Evolutionary conservation across 2,888 invertebrate genomes (phyloP).

Genomic region (Neoitamus cyanurus): DNA sequence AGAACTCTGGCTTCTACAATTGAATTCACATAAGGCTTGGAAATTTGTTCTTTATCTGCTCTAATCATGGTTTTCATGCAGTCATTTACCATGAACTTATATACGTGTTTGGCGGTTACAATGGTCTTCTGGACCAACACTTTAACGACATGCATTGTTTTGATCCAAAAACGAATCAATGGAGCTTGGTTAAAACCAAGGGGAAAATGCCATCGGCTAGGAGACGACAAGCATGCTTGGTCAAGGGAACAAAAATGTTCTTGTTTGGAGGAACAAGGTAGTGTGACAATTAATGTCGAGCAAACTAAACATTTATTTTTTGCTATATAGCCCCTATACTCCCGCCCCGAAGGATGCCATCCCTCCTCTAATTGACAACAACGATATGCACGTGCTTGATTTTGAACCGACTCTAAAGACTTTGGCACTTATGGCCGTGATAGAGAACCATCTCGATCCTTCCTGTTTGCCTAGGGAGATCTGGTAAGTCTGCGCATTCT

Average conservation of each 20-base stretch:
- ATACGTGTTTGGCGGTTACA: slow-evolving; percentile 92
- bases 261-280: slow-evolving; percentile 93
- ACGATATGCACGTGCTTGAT: slow-evolving; percentile 85
- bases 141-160: slow-evolving; percentile 87
- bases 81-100: slow-evolving; percentile 81
- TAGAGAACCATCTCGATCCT: slow-evolving; percentile 74
- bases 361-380: slow-evolving; percentile 75
- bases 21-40: too few relatives aligned
- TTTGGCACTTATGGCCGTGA: slow-evolving; percentile 74
- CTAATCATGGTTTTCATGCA: slow-evolving; percentile 58
- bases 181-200: slow-evolving; percentile 71
- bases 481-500: slow-evolving; percentile 64
- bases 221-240: slow-evolving; percentile 83
- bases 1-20: too few relatives aligned
- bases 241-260: slow-evolving; percentile 78
- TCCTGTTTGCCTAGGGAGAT: slow-evolving; percentile 74
- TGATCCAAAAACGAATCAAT: slow-evolving; percentile 71
- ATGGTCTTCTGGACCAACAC: slow-evolving; percentile 79
- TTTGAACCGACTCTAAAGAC: slow-evolving; percentile 81
- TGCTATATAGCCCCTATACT: slow-evolving; percentile 38
- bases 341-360: background rate
- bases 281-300: background rate
- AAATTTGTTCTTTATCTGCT: background rate
- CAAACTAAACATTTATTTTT: background rate
- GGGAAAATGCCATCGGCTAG: slow-evolving; percentile 75